Base-by-base conservation (phyloP, 2,113 vertebrate genomes). In the Laterallus jamaicensis region DNA sequence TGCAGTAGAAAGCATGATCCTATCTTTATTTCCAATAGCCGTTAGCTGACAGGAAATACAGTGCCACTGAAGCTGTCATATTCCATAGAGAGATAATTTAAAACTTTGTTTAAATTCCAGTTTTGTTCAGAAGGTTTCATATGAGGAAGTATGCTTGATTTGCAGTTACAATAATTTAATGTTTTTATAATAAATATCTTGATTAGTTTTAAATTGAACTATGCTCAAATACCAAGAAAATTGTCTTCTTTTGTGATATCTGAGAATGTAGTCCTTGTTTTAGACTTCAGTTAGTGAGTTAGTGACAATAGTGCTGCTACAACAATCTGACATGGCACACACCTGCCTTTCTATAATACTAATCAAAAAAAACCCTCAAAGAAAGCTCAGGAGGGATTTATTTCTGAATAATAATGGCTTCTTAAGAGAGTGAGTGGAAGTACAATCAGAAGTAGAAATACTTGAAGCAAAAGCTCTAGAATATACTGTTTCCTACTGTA, bases 391-490 rank as follows among this genome's bases (percentile, higher is more conserved):
- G 47, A 85, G 69, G 47, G 39, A 54, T 74, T 94, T 71, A 19
- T 88, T 90, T 90, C 67, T 83, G 75, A 89, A 59, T 76, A 92
- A 81, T 81, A 74, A 92, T 26, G 12, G 2, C 56, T 84, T 88
- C 58, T 76, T 44, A 66, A 84, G 37, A 80, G 32, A 49, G 12
- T 35, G 11, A 88, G 40, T 44, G 54, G 26, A 90, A 88, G 64
- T 64, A 66, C 35, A 81, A 92, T 83, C 79, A 86, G 56, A 84
- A 92, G 64, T 74, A 35, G 64, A 81, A 86, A 60, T 75, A 78
- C 76, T 92, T 88, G 35, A 81, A 92, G 50, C n/a, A 86, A 86
- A 76, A 77, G 50, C 85, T 83, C 47, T 90, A 55, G 49, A 88
- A 82, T 74, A 55, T 21, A 17, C 31, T 32, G 14, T 81, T 74